Evolutionary conservation across 2,797 vertebrate genomes (phyloP).

Genomic region (Eulemur coronatus): DNA sequence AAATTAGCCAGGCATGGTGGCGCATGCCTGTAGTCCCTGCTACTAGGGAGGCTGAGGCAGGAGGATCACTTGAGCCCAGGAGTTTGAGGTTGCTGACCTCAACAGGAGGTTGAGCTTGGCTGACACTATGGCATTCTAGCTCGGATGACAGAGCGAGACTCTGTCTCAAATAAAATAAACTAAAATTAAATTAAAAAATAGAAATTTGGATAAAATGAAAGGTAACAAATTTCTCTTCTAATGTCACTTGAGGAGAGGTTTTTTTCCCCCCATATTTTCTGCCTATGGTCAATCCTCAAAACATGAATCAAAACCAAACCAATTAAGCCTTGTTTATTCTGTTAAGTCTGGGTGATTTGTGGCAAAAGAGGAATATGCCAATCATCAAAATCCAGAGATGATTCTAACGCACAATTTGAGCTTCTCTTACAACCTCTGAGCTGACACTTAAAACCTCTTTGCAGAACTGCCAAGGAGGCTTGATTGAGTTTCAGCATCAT

Average conservation of each 20-base stretch:
- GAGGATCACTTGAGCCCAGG: no score
- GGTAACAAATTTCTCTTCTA: background rate
- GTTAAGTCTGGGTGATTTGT: background rate
- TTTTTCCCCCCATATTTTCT: background rate
- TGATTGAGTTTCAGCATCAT: constrained; percentile 51
- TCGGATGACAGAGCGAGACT: no score
- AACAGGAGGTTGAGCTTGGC: no score
- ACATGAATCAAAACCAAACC: background rate
- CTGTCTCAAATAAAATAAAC: no score
- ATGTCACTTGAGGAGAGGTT: background rate
- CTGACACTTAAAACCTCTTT: constrained; percentile 10
- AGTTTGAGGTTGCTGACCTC: no score
- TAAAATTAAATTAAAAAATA: background rate
- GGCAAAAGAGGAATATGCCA: background rate
- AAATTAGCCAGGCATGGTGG: no score
- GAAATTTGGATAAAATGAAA: constrained; percentile 38
- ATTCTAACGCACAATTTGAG: background rate
- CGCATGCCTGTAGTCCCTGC: no score
- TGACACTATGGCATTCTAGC: no score
- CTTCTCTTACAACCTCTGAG: constrained; percentile 18
- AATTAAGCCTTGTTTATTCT: constrained; percentile 46
- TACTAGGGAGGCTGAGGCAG: no score
- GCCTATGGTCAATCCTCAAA: background rate
- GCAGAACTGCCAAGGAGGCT: background rate
- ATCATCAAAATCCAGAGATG: constrained; percentile 41